Conservation (phyloP, 1,140 invertebrate genomes). For the Sarcophaga bullata region DNA sequence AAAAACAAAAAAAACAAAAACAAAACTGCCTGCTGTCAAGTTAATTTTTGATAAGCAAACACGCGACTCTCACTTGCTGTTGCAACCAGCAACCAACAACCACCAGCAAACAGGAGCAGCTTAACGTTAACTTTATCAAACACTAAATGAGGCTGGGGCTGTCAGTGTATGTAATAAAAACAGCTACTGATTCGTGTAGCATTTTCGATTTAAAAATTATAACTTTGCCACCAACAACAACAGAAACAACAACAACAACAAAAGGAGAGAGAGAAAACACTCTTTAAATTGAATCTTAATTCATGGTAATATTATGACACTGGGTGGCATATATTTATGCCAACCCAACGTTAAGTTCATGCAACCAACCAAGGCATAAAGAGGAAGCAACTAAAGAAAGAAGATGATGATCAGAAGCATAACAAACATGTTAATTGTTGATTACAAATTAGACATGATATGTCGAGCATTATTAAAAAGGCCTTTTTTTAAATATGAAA, state of each 20-base stretch:
- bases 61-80: conserved; percentile 17
- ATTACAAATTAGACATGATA: conserved; percentile 25
- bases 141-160: neutral
- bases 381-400: neutral
- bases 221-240: neutral
- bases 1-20: too few species aligned
- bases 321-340: conserved; percentile 39
- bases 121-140: neutral
- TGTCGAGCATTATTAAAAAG: neutral
- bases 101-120: neutral
- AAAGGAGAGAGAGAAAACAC: conserved; percentile 10
- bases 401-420: neutral
- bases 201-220: conserved; percentile 11
- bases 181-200: conserved; percentile 37
- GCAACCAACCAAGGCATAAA: neutral
- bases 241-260: neutral
- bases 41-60: conserved; percentile 38
- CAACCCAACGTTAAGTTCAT: neutral
- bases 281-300: conserved; percentile 20
- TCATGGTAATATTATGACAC: conserved; percentile 35
- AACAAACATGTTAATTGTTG: conserved; percentile 40
- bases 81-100: neutral
- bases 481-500: neutral
- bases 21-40: conserved; percentile 33
- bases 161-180: too few species aligned